phyloP scores from a whole-genome alignment of 1,140 invertebrate species.

The Anastatus disparis region DNA sequence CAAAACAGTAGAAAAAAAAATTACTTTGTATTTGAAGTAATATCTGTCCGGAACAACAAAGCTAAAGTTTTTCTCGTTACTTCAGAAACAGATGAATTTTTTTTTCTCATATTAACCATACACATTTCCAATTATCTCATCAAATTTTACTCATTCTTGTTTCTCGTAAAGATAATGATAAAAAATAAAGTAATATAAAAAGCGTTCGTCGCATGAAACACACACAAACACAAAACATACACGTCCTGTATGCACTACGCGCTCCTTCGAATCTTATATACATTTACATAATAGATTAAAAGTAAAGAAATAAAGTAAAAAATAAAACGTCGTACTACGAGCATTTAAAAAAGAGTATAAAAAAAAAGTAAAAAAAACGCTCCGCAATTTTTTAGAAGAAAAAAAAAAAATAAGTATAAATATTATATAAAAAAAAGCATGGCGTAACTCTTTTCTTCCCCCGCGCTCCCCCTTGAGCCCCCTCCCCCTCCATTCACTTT shows the following conservation, averaged over 20 bases:
- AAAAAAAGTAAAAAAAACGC: not conserved
- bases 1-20: too few species aligned
- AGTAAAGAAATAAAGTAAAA: too few species aligned
- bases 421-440: too few species aligned
- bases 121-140: too few species aligned
- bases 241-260: conserved; percentile 14
- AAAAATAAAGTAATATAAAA: not conserved
- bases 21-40: too few species aligned
- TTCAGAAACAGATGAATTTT: too few species aligned
- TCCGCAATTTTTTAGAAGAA: conserved; percentile 1
- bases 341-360: conserved; percentile 25
- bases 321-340: conserved; percentile 27
- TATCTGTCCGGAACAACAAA: too few species aligned
- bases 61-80: too few species aligned
- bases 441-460: not conserved
- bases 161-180: not conserved
- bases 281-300: conserved; percentile 37
- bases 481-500: not conserved
- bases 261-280: conserved; percentile 22
- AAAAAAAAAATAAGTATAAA: too few species aligned
- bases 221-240: not conserved
- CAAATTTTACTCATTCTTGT: conserved; percentile 20
- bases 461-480: too few species aligned
- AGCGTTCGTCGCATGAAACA: conserved; percentile 1
- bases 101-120: too few species aligned